A percentile compares a stretch with the other conserved stretches of the same genome.
phyloP scores from a whole-genome alignment of 1,140 invertebrate genomes.

The Cecropterus lyciades region DNA sequence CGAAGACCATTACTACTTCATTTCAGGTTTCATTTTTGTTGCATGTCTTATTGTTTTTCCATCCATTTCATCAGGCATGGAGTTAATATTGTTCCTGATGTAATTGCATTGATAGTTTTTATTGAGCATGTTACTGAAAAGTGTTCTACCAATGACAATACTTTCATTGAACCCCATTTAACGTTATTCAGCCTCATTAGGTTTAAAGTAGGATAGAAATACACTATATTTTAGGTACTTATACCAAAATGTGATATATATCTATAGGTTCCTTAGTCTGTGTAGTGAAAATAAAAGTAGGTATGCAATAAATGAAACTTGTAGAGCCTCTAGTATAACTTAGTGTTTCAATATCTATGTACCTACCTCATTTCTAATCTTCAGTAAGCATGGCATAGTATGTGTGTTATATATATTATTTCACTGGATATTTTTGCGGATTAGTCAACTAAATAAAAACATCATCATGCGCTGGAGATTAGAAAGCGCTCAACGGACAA shows the following conservation, averaged over 20 bases:
- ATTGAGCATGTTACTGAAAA: slow-evolving; percentile 31
- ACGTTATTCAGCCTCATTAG: slow-evolving; percentile 19
- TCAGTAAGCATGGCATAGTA: slow-evolving; percentile 20
- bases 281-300: neutral
- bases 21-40: slow-evolving; percentile 61
- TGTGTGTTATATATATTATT: slow-evolving; percentile 2
- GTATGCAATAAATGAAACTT: no score
- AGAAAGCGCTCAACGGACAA: slow-evolving; percentile 13
- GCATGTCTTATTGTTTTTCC: slow-evolving; percentile 67
- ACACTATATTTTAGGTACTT: slow-evolving; percentile 5
- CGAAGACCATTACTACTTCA: slow-evolving; percentile 55
- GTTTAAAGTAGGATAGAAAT: slow-evolving; percentile 20
- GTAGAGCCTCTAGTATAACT: no score
- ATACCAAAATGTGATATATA: slow-evolving; percentile 21
- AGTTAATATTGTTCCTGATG: slow-evolving; percentile 30
- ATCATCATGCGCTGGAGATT: slow-evolving; percentile 27
- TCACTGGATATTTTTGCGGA: neutral
- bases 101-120: slow-evolving; percentile 19
- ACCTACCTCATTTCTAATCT: slow-evolving; percentile 18
- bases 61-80: slow-evolving; percentile 54
- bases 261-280: neutral
- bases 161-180: slow-evolving; percentile 31
- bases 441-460: neutral
- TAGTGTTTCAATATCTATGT: neutral
- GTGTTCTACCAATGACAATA: slow-evolving; percentile 10